phyloP scores from a whole-genome alignment of 2,888 invertebrate genomes.

The Tetropium fuscum region DNA sequence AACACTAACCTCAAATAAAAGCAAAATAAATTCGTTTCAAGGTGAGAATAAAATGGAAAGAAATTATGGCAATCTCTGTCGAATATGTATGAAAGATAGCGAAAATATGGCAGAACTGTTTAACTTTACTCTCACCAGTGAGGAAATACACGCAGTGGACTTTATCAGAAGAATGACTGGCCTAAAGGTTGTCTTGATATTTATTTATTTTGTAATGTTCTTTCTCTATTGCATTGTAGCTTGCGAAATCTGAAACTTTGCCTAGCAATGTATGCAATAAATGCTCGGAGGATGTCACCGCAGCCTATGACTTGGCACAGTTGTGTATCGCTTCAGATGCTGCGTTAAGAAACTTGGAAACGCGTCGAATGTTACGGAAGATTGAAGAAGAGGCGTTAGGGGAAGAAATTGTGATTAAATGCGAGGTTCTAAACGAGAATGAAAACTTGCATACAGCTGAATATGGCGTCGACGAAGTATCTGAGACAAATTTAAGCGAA shows the following conservation, averaged over 20 bases:
- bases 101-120: conserved; percentile 41
- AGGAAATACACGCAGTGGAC: conserved; percentile 30
- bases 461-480: conserved; percentile 5
- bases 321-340: conserved; percentile 46
- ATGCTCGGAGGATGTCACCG: conserved; percentile 36
- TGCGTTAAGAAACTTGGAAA: conserved; percentile 46
- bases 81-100: conserved; percentile 44
- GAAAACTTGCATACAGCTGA: conserved; percentile 26
- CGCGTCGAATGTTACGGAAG: conserved; percentile 43
- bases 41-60: conserved; percentile 25
- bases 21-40: too few relatives aligned
- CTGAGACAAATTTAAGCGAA: conserved; percentile 25
- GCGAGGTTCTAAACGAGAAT: conserved; percentile 19
- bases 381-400: conserved; percentile 48
- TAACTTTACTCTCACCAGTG: conserved; percentile 35
- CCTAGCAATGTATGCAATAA: conserved; percentile 44
- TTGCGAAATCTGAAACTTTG: conserved; percentile 39
- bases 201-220: neutral
- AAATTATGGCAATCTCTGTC: conserved; percentile 39
- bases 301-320: conserved; percentile 41
- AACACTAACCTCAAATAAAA: too few relatives aligned
- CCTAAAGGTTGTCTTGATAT: conserved; percentile 37
- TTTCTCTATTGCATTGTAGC: conserved; percentile 33
- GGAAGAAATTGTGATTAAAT: conserved; percentile 39
- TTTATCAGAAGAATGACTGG: conserved; percentile 46